Evolutionary conservation across 2,888 invertebrate species (phyloP).

Genomic region (Pinctada fucata): DNA sequence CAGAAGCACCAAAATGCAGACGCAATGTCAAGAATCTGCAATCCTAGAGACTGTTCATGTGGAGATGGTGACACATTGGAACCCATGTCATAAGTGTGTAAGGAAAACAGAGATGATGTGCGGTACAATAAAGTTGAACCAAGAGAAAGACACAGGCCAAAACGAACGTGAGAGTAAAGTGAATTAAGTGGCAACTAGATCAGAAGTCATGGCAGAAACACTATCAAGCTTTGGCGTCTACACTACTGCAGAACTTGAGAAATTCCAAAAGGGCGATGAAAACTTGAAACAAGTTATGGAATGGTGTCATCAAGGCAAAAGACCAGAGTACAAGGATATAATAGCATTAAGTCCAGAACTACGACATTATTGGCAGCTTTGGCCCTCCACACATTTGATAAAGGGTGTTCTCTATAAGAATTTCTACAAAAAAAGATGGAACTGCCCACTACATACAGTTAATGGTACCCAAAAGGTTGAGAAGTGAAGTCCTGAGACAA

Average conservation of each 20-base stretch:
- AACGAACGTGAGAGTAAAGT: neutral
- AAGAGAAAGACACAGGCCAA: neutral
- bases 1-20: constrained; percentile 46
- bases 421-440: neutral
- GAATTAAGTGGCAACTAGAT: neutral
- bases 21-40: constrained; percentile 36
- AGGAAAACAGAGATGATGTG: constrained; percentile 6
- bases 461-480: constrained; percentile 9
- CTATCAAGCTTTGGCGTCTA: neutral
- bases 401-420: constrained; percentile 16
- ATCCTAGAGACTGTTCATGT: constrained; percentile 36
- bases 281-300: neutral
- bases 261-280: constrained; percentile 4
- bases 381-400: constrained; percentile 6
- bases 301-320: neutral
- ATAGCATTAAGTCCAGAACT: constrained; percentile 2
- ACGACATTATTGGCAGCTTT: constrained; percentile 16
- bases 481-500: constrained; percentile 4
- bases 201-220: neutral
- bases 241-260: neutral
- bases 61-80: constrained; percentile 20
- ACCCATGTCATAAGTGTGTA: constrained; percentile 36
- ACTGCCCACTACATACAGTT: neutral
- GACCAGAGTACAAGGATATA: neutral
- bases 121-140: neutral